Evolutionary conservation across 2,113 vertebrate species (phyloP), one percentile per base, ranked within the genome.

Genomic region (Otolemur garnettii): DNA sequence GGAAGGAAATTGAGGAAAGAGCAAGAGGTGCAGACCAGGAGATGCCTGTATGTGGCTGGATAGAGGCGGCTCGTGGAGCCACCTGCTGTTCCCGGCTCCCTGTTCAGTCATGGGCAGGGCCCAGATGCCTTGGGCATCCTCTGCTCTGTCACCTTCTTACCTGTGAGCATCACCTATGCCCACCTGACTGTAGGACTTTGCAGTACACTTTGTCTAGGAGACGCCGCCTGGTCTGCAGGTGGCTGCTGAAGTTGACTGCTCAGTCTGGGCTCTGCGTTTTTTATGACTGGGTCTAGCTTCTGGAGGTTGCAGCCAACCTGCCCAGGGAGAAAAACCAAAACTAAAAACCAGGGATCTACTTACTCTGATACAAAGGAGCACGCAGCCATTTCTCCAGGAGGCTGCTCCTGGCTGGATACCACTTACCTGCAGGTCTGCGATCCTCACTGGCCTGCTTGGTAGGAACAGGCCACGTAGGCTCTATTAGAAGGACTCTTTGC

Each of bases 61-160:
- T 4, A 11, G 2, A 60, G 18, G 19, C 4, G 0, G 38, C 2
- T 2, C 1, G 0, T 2, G 6, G 1, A 17, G 21, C 59, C 45
- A 19, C 50, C 38, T 59, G 17, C 55, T 15, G 0, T 1, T 8
- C 18, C 21, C 14, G 10, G 19, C 24, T 11, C 2, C 10, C 74
- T 4, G 19, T 35, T 12, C 7, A 5, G 68, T 38, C 24, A 45
- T 26, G 17, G 82, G 17, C 9, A 0, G 38, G 38, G 15, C 68
- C 64, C 38, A 1, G 28, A 21, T 1, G 1, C 15, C 21, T 0
- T 0, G 26, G 42, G 28, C 0, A 0, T 4, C 12, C 74, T 35
- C 18, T 6, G 33, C 68, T 13, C 1, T 0, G n/a, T 45, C 9
- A 0, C 0, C 0, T 24, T 62, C 33, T 69, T 59, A 33, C n/a